phyloP scores from a whole-genome alignment of 2,888 invertebrate genomes.

The Vannuccia rotundouncinata region DNA sequence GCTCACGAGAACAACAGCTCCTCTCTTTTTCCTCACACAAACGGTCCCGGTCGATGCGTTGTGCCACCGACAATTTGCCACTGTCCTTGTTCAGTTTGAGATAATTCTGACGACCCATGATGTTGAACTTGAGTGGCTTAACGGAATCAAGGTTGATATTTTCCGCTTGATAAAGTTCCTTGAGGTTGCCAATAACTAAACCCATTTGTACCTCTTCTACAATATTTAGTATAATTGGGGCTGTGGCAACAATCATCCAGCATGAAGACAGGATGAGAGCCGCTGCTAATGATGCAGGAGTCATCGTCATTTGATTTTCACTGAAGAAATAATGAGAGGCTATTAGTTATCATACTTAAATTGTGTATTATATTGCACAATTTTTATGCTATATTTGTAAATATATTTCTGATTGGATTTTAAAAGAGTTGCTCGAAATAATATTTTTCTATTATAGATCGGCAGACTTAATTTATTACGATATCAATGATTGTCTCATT shows the following conservation, averaged over 20 bases:
- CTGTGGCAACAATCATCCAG: no score
- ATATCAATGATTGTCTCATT: no score
- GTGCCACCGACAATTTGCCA: background rate
- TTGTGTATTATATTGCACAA: no score
- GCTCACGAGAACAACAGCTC: background rate
- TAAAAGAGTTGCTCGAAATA: no score
- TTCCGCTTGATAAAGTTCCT: background rate
- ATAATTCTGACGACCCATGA: background rate
- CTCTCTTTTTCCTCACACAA: background rate
- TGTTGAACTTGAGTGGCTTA: background rate
- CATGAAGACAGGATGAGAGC: background rate
- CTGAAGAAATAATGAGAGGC: no score
- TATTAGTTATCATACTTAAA: no score
- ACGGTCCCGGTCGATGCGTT: conserved; percentile 11
- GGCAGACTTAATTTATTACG: no score
- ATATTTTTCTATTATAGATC: no score
- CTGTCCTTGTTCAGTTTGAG: background rate
- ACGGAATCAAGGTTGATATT: background rate
- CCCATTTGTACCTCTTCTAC: background rate
- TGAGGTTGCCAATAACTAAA: background rate
- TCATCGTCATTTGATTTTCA: no score
- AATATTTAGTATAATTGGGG: no score
- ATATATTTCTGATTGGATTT: no score
- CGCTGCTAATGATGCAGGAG: background rate
- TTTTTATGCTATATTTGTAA: no score